These are phyloP conservation scores for Diarsia brunnea DNA, from an alignment of 2,888 invertebrate species.

Conservation along the genomic window DNA sequence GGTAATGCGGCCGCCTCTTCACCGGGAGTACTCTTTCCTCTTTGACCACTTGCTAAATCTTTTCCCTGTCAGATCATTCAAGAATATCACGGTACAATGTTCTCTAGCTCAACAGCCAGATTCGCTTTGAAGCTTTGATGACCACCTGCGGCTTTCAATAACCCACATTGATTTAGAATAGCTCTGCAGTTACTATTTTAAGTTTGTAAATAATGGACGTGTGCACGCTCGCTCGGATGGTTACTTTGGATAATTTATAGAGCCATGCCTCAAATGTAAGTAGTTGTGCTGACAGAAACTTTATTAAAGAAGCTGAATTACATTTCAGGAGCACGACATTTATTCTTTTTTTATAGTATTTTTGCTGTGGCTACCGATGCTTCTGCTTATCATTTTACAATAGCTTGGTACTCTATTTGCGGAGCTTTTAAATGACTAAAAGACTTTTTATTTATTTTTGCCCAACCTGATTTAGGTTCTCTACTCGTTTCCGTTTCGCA, in stretches of 20 bases:
- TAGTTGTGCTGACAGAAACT: conserved; percentile 44
- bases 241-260: conserved; percentile 53
- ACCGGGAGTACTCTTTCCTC: conserved; percentile 72
- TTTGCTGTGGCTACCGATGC: background rate
- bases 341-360: conserved; percentile 13
- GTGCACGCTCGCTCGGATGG: conserved; percentile 41
- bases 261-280: conserved; percentile 46
- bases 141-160: conserved; percentile 77
- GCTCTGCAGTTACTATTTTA: conserved; percentile 63
- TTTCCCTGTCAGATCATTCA: conserved; percentile 77
- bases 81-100: conserved; percentile 70
- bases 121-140: conserved; percentile 75
- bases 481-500: conserved; percentile 29
- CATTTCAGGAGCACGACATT: conserved; percentile 4
- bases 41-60: conserved; percentile 81
- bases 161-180: conserved; percentile 73
- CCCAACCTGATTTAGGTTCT: conserved; percentile 7
- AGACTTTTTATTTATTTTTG: conserved; percentile 19
- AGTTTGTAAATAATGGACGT: conserved; percentile 58
- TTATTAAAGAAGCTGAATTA: conserved; percentile 33
- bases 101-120: conserved; percentile 69
- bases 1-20: conserved; percentile 80
- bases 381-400: background rate
- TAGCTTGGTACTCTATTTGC: background rate
- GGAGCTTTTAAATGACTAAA: background rate